A percentile compares a stretch with the other conserved stretches of the same genome.
These are phyloP conservation scores for Paralvinella palmiformis DNA, from an alignment of 1,140 invertebrate species.

Conservation along the genomic window DNA sequence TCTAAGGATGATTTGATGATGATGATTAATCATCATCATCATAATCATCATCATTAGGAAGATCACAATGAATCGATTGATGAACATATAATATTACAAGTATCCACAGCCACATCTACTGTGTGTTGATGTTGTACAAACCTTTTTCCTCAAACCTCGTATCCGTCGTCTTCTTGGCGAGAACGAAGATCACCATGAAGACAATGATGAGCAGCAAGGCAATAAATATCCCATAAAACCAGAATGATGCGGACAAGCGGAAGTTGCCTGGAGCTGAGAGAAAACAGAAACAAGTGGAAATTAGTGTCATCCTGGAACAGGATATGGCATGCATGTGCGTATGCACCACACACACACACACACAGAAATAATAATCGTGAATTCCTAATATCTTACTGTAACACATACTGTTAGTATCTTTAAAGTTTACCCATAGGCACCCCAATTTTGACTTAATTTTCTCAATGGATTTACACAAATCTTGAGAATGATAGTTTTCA, in stretches of 20 bases:
- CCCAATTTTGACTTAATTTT: no score
- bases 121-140: no score
- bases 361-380: neutral
- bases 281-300: neutral
- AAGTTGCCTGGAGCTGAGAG: conserved; percentile 14
- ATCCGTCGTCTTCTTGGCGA: conserved; percentile 16
- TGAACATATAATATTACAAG: neutral
- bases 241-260: conserved; percentile 4
- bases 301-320: neutral
- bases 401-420: no score
- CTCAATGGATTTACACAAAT: no score
- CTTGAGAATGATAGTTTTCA: no score
- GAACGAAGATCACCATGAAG: conserved; percentile 5
- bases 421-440: no score
- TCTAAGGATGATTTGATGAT: no score
- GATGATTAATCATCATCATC: no score
- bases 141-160: conserved; percentile 17
- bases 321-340: no score
- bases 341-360: neutral
- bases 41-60: no score
- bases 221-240: conserved; percentile 22
- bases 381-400: neutral
- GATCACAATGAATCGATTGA: neutral
- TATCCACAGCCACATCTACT: no score
- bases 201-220: conserved; percentile 18